A percentile compares a stretch with the other conserved stretches of the same genome.
phyloP scores from a whole-genome alignment of 2,888 invertebrate genomes.

The Stomorhina lunata region DNA sequence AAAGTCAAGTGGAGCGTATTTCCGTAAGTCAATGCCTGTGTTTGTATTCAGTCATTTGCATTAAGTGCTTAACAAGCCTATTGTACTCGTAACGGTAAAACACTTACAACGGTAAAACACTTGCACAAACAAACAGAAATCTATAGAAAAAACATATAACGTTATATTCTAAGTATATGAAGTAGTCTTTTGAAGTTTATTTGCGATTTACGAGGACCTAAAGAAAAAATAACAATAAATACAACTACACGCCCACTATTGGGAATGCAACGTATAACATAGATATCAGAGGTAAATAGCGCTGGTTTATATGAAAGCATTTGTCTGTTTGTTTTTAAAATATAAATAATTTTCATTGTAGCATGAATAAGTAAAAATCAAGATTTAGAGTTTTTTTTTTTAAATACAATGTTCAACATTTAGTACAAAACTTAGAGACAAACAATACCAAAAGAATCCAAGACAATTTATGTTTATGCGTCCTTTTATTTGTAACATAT shows the following conservation, averaged over 20 bases:
- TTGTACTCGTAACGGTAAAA: conserved; percentile 21
- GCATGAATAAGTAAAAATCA: neutral
- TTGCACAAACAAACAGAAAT: neutral
- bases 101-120: neutral
- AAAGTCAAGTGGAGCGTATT: conserved; percentile 28
- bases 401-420: neutral
- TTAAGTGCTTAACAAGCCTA: conserved; percentile 37
- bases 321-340: neutral
- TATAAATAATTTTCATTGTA: neutral
- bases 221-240: neutral
- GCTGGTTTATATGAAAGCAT: neutral
- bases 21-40: conserved; percentile 22
- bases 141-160: neutral
- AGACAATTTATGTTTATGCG: neutral
- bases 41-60: conserved; percentile 32
- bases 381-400: neutral
- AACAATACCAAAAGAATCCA: neutral
- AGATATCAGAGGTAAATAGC: too few species aligned
- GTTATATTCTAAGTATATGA: neutral
- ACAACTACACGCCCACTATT: neutral
- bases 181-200: neutral
- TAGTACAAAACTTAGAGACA: conserved; percentile 1
- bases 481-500: neutral
- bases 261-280: too few species aligned
- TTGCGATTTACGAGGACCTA: conserved; percentile 15